Evolutionary conservation across 2,888 invertebrate species (phyloP).

Genomic region (Chrysolina oricalcia): DNA sequence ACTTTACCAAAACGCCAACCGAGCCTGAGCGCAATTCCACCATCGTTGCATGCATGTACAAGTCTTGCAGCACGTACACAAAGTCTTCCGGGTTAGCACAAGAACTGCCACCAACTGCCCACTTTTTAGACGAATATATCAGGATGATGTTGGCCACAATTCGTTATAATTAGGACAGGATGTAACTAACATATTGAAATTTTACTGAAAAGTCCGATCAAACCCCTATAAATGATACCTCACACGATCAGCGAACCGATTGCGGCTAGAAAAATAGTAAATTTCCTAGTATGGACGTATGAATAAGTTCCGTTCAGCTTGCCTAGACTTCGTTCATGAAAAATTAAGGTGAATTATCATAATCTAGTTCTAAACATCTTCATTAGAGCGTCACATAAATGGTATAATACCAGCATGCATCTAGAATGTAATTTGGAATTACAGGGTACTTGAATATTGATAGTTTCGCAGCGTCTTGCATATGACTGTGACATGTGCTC

Average conservation of each 20-base stretch:
- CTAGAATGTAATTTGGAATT: neutral
- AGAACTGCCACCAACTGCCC: neutral
- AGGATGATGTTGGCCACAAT: neutral
- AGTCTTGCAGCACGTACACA: neutral
- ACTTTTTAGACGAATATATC: neutral
- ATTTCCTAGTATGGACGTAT: neutral
- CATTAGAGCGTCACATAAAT: neutral
- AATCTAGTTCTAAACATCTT: conserved; percentile 4
- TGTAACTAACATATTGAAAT: neutral
- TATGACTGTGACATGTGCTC: neutral
- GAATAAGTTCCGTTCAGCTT: neutral
- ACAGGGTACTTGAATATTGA: conserved; percentile 11
- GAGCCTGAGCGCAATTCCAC: no score
- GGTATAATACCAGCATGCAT: conserved; percentile 1
- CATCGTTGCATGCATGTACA: neutral
- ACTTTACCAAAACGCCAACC: no score
- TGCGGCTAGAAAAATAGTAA: neutral
- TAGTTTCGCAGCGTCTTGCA: neutral
- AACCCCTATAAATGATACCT: neutral
- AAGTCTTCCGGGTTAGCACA: neutral
- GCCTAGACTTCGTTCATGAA: neutral
- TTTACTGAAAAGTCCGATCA: neutral
- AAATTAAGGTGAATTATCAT: neutral
- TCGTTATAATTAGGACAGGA: neutral
- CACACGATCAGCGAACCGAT: neutral